Percentiles rank a stretch among this genome's conserved stretches.
Evolutionary conservation across 2,888 invertebrate genomes (phyloP).

Genomic region (Nomada fucata): DNA sequence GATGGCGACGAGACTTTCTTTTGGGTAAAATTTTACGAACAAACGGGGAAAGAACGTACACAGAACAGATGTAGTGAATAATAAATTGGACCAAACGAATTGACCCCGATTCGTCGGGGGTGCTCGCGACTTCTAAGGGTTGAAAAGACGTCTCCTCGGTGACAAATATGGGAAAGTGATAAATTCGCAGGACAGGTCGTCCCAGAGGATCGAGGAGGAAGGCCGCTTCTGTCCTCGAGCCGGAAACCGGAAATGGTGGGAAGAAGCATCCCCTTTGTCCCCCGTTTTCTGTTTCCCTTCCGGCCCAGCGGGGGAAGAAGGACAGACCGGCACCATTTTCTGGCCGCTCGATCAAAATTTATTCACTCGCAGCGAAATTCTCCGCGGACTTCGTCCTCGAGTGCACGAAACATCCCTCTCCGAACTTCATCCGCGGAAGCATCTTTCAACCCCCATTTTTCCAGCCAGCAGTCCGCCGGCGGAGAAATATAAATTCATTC

Average conservation of each 20-base stretch:
- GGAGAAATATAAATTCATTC: no score
- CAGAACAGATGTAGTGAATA: no score
- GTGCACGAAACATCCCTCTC: constrained; percentile 34
- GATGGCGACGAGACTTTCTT: no score
- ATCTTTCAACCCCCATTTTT: neutral
- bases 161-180: no score
- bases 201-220: constrained; percentile 55
- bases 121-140: no score
- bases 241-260: neutral
- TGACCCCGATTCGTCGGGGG: no score
- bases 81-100: no score
- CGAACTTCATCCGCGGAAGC: neutral
- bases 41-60: no score
- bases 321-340: constrained; percentile 20
- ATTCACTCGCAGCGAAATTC: constrained; percentile 62
- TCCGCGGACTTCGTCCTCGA: constrained; percentile 35
- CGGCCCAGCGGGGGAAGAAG: constrained; percentile 4
- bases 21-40: no score
- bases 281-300: constrained; percentile 10
- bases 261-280: neutral
- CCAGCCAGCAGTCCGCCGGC: no score
- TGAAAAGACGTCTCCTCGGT: no score
- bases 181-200: constrained; percentile 41
- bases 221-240: constrained; percentile 54
- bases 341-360: constrained; percentile 61